Base-by-base conservation (phyloP, 2,113 vertebrate species). In the Penelope pileata region DNA sequence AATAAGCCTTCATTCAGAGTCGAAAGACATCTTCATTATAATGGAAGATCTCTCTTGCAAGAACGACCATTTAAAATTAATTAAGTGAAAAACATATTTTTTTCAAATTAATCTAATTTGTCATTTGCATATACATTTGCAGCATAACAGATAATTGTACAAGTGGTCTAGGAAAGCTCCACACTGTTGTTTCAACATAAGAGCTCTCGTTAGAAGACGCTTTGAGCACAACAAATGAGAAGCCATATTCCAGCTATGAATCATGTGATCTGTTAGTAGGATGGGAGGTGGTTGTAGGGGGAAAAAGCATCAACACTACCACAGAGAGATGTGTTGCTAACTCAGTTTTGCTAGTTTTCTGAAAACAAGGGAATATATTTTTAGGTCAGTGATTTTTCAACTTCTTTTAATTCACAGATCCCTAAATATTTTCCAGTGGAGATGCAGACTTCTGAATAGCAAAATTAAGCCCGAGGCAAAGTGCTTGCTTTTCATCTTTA, bases 351-450 rank as follows among this genome's bases (percentile, higher is more conserved):
- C 54, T 36, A 38, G 5, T 40, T 67, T 74, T 88, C 72, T 81
- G 72, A 60, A 93, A 96, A 92, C 63, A 83, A 83, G 79, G 38
- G 63, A 94, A 88, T 64, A 9, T n/a, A 47, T 91, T 95, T 96
- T 94, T 94, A 95, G 86, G 91, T 95, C 88, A 88, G 51, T 75
- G 83, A 78, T 72, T 88, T 88, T 94, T 92, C 76, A 93, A 81
- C 72, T 43, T 56, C 34, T 92, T 90, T 70, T 56, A 70, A 36
- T 60, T 91, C 91, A 94, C 51, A 95, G 88, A 94, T 59, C 29
- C 34, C 64, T 88, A 86, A 86, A 81, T 78, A 93, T 88, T 92
- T 93, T 94, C 76, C 76, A 75, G 56, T 0, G 0, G 42, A 77
- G 53, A 88, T 50, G 42, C 1, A 90, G 88, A 80, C 72, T 50